Percentiles rank a stretch among this genome's conserved stretches.
These are phyloP conservation scores for Lithobates pipiens DNA, from an alignment of 2,797 vertebrate species.

Conservation along the genomic window DNA sequence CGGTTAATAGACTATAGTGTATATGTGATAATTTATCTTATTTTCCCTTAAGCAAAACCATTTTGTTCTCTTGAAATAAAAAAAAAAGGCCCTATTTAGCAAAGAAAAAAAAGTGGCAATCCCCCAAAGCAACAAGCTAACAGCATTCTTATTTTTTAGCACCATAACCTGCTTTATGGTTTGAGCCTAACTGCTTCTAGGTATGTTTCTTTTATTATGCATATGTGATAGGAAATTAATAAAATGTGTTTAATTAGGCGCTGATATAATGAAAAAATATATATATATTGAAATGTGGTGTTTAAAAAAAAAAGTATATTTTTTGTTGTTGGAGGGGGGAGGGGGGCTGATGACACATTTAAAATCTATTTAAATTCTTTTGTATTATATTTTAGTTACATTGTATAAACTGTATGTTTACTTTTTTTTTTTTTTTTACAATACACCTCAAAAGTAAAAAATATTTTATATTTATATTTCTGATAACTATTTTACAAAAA, in stretches of 20 bases:
- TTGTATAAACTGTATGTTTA: slow-evolving; percentile 55
- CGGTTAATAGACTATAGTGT: background rate
- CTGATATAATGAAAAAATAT: too few relatives aligned
- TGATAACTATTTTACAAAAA: slow-evolving; percentile 60
- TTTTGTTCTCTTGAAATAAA: background rate
- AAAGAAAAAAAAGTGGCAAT: slow-evolving; percentile 16
- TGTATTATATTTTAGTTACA: slow-evolving; percentile 6
- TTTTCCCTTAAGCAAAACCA: slow-evolving; percentile 8
- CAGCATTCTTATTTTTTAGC: slow-evolving; percentile 27
- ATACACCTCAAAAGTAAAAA: slow-evolving; percentile 60
- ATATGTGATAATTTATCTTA: background rate
- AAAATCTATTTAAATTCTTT: slow-evolving; percentile 2
- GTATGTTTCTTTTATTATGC: slow-evolving; percentile 17
- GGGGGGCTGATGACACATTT: background rate
- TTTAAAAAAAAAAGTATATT: background rate
- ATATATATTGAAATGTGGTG: background rate
- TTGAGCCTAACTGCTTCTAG: background rate
- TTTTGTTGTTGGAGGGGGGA: background rate
- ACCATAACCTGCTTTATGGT: background rate
- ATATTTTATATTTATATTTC: slow-evolving; percentile 64
- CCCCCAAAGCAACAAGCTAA: background rate
- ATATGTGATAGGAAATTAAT: slow-evolving; percentile 66
- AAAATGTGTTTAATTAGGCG: slow-evolving; percentile 56
- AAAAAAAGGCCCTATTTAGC: background rate
- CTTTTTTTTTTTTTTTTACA: slow-evolving; percentile 1